Base-by-base conservation (phyloP, 1,140 invertebrate genomes). In the Drosophila albomicans region DNA sequence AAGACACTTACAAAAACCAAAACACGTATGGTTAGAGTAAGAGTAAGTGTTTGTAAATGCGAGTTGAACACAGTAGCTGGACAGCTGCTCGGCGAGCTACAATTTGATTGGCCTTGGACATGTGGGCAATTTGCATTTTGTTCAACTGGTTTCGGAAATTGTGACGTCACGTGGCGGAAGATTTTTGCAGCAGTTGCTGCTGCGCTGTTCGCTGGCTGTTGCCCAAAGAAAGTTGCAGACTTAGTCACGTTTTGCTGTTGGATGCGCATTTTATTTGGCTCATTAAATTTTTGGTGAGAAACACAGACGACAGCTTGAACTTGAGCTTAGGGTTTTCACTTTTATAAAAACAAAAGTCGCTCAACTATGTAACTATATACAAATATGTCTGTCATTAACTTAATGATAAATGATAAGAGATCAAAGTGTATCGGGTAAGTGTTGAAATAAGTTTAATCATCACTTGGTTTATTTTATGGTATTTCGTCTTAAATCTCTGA, bases 131-230 rank as follows among this genome's bases (percentile, higher is more conserved):
- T 75, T 76, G 76, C 76, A 78, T 78, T 77, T 64, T 38, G 35
- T 28, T 15, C 65, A 78, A 75, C 72, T 75, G 46, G 72, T 75
- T 75, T 78, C 32, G 16, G n/a, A 5, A 6, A 11, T 16, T 63
- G 65, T 79, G 77, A 79, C 77, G 77, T 79, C 77, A 79, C 57
- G 46, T 68, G 58, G 68, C 73, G 77, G 77, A 79, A 79, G 74
- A 75, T 75, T 70, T 70, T 70, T 70, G 59, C 68, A 70, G 51
- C 51, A 30, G 41, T 38, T 75, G 67, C 43, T 56, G 64, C 46
- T 48, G 41, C 41, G 41, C 41, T 43, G 4, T 6, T 43, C 4
- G 11, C 11, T 43, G n/a, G 41, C 30, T 56, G 52, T 56, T 38
- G 52, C 32, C 1, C 68, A 72, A 76, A 79, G 77, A 79, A 79